Percentiles rank a stretch among this genome's conserved stretches.
Evolutionary conservation across 1,140 invertebrate species (phyloP).

Genomic region (Parasteatoda tepidariorum): DNA sequence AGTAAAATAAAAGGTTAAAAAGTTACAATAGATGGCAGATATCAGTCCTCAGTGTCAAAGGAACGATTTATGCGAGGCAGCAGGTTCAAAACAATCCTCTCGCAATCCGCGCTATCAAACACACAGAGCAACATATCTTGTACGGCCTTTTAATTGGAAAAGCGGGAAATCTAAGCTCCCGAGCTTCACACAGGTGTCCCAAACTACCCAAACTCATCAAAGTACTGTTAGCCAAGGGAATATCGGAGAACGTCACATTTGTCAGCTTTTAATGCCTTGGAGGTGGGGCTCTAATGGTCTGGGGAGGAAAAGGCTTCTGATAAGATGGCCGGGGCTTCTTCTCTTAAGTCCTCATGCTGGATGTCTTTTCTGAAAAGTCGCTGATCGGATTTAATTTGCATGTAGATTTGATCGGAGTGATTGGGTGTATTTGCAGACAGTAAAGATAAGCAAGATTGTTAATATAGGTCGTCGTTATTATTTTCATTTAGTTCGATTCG

Average conservation of each 20-base stretch:
- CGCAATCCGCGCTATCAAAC: not conserved
- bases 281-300: constrained; percentile 38
- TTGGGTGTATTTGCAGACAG: not conserved
- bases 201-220: constrained; percentile 55
- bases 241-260: constrained; percentile 52
- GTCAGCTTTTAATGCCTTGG: constrained; percentile 51
- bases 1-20: not conserved
- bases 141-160: constrained; percentile 43
- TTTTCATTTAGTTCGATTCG: too few relatives aligned
- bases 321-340: constrained; percentile 24
- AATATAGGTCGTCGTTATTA: too few relatives aligned
- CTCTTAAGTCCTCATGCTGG: too few relatives aligned
- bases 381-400: not conserved
- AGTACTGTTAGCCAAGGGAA: constrained; percentile 53
- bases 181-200: constrained; percentile 46
- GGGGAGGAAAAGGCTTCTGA: not conserved
- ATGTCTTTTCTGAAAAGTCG: not conserved
- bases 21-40: not conserved
- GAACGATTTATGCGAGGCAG: not conserved
- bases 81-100: constrained; percentile 24
- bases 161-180: constrained; percentile 42
- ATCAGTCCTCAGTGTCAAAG: not conserved
- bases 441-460: too few relatives aligned
- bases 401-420: not conserved
- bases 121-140: constrained; percentile 25